Base-by-base conservation (phyloP, 1,140 invertebrate genomes). In the Apocrypta bakeri region DNA sequence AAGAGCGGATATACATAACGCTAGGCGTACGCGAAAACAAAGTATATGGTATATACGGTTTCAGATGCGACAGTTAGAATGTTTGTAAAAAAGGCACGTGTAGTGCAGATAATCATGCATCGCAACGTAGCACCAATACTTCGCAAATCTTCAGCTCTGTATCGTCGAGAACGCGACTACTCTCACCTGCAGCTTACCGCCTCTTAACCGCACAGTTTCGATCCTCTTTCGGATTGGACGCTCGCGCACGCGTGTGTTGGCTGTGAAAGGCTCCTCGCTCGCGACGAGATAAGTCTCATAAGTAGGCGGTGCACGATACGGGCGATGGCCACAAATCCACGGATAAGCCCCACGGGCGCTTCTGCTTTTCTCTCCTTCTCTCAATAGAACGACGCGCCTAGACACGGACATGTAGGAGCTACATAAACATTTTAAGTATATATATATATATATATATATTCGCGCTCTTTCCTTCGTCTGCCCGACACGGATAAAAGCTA, bases 301-400 rank as follows among this genome's bases (percentile, higher is more conserved):
- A 90, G 89, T 88, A 90, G 87, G 89, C 89, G 86, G 87, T 85
- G 88, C 88, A 89, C 89, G 88, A 87, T 88, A 88, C 82, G 84
- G 83, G 85, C 86, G 87, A 86, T 88, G 84, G 86, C 84, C 87
- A 88, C 88, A 89, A 90, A 89, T 88, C 88, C 87, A 82, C 74
- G 86, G 83, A 73, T 84, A 83, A 75, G 75, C 79, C 63, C 63
- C 71, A 24, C 33, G 40, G 27, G 71, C 72, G 48, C 48, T 48
- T 42, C 31, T 63, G 33, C 33, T 42, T 74, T 33, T 74, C 72
- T 56, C 42, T 74, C 72, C 27, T 1, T 61, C 72, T 31, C 27
- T 8, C 63, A 2, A 29, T 37, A n/a, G 21, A 27, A 8, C n/a
- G 40, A 9, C 29, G 17, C 74, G 48, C 17, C 14, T 24, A 40